Percentiles rank a stretch among this genome's conserved stretches.
Evolutionary conservation across 1,140 invertebrate species (phyloP).

Genomic region (Eciton burchellii): DNA sequence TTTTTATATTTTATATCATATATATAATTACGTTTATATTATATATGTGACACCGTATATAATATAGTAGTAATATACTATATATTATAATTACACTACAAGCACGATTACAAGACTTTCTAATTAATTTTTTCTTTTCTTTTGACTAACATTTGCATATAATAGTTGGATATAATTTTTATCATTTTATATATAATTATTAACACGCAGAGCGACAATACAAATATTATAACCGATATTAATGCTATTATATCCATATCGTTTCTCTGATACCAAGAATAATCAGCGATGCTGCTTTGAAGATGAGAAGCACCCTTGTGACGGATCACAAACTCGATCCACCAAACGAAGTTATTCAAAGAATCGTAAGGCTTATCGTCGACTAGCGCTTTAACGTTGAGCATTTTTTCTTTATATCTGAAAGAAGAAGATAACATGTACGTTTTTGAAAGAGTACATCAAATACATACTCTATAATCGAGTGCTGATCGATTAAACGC

Average conservation of each 20-base stretch:
- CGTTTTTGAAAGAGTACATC: background rate
- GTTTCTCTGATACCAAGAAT: conserved; percentile 79
- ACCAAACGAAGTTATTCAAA: conserved; percentile 84
- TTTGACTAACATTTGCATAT: background rate
- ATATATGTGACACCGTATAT: background rate
- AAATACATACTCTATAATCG: conserved; percentile 11
- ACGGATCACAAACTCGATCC: conserved; percentile 87
- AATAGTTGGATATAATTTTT: conserved; percentile 3
- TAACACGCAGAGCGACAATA: conserved; percentile 10
- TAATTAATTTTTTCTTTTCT: conserved; percentile 40
- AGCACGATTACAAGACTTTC: no score
- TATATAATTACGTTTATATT: no score
- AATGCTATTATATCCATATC: conserved; percentile 76
- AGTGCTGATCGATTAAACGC: no score
- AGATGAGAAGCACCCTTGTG: conserved; percentile 85
- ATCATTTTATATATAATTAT: conserved; percentile 37
- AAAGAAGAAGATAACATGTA: conserved; percentile 10
- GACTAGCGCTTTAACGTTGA: conserved; percentile 71
- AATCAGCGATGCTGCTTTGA: conserved; percentile 76
- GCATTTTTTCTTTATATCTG: conserved; percentile 79
- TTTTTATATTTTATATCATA: no score
- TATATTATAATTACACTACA: background rate
- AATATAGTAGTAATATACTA: background rate
- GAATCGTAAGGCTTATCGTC: conserved; percentile 82
- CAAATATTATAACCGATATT: conserved; percentile 52